Percentiles rank a stretch among this genome's conserved stretches.
Evolutionary conservation across 2,888 invertebrate genomes (phyloP).

Genomic region (Pseudeuparius sepicola): DNA sequence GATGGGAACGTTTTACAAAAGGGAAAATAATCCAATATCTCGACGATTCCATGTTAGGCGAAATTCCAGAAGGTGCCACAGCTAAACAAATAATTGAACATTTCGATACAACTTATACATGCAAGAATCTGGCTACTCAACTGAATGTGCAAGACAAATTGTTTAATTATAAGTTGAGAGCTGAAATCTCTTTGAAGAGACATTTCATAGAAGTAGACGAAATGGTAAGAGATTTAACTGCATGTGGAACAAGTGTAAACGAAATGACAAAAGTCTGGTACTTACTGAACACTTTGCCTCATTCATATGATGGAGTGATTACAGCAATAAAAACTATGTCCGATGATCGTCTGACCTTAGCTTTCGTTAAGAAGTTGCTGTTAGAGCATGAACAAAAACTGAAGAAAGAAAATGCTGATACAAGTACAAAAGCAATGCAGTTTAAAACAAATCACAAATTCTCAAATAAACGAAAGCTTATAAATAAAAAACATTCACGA

Average conservation of each 20-base stretch:
- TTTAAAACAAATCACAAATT: too few species aligned
- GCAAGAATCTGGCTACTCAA: slow-evolving; percentile 24
- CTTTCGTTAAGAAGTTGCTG: slow-evolving; percentile 30
- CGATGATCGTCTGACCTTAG: slow-evolving; percentile 29
- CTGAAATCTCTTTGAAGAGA: slow-evolving; percentile 18
- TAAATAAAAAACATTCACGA: neutral
- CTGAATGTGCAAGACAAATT: slow-evolving; percentile 14
- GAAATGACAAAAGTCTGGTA: slow-evolving; percentile 33
- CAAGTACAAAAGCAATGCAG: slow-evolving; percentile 5
- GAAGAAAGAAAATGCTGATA: slow-evolving; percentile 7
- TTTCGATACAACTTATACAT: neutral
- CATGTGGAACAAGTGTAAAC: slow-evolving; percentile 31
- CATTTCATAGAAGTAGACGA: slow-evolving; percentile 32
- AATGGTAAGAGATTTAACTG: slow-evolving; percentile 28
- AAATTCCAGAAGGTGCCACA: neutral
- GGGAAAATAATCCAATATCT: neutral
- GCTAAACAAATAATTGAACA: neutral
- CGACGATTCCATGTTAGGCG: neutral
- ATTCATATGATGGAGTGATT: slow-evolving; percentile 30
- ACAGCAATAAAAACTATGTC: slow-evolving; percentile 33
- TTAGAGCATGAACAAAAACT: slow-evolving; percentile 23
- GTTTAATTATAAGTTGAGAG: slow-evolving; percentile 21
- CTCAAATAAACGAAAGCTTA: too few species aligned
- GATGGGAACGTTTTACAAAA: neutral
- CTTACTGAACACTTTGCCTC: slow-evolving; percentile 21